phyloP scores from a whole-genome alignment of 2,797 vertebrate genomes.

The Silurus aristotelis region DNA sequence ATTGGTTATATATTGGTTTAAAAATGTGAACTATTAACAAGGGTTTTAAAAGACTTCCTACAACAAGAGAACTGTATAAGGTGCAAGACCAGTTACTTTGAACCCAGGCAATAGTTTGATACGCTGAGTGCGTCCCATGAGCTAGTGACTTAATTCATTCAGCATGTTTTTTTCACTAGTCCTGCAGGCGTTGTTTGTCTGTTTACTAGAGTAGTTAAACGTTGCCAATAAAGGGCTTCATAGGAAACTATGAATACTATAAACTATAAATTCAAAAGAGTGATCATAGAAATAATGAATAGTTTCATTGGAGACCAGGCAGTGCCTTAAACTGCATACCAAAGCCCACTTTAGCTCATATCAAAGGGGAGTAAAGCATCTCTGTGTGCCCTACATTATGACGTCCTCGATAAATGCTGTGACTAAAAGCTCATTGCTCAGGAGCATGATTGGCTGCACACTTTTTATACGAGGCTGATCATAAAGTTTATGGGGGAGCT shows the following conservation, averaged over 20 bases:
- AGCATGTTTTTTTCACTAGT: conserved; percentile 71
- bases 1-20: no score
- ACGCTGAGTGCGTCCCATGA: conserved; percentile 65
- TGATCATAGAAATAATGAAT: conserved; percentile 70
- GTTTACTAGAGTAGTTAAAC: conserved; percentile 76
- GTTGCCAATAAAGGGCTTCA: conserved; percentile 68
- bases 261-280: conserved; percentile 60
- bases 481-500: conserved; percentile 51
- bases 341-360: conserved; percentile 41
- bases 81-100: conserved; percentile 10
- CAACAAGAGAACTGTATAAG: conserved; percentile 44
- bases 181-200: conserved; percentile 68
- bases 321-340: conserved; percentile 60
- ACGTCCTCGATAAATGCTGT: conserved; percentile 65
- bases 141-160: conserved; percentile 74
- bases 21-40: no score
- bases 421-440: conserved; percentile 62
- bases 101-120: conserved; percentile 66
- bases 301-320: conserved; percentile 63
- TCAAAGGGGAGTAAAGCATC: conserved; percentile 52
- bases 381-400: conserved; percentile 58
- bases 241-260: conserved; percentile 58
- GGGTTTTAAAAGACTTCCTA: conserved; percentile 37
- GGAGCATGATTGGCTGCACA: conserved; percentile 69
- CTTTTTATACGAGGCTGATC: conserved; percentile 49